Evolutionary conservation across 2,888 invertebrate species (phyloP).

Genomic region (Microplitis manilae): DNA sequence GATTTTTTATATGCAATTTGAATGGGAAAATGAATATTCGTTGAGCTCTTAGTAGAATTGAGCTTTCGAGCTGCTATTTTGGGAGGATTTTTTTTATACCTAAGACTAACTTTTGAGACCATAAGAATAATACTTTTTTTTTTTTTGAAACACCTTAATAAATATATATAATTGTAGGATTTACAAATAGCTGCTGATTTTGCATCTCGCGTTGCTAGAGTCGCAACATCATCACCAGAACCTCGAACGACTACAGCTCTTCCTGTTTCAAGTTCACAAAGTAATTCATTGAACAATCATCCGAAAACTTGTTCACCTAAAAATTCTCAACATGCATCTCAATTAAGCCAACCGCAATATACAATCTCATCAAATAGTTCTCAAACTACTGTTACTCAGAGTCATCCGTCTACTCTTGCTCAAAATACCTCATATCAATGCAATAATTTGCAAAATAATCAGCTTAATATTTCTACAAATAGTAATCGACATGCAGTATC

Average conservation of each 20-base stretch:
- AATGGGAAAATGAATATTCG: too few relatives aligned
- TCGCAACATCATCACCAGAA: not conserved
- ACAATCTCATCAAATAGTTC: not conserved
- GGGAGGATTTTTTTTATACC: too few relatives aligned
- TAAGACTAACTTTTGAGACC: too few relatives aligned
- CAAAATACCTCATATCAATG: not conserved
- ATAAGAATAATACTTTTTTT: too few relatives aligned
- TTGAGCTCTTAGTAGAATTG: too few relatives aligned
- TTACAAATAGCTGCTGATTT: not conserved
- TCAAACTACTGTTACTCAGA: not conserved
- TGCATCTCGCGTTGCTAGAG: not conserved
- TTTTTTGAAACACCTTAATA: too few relatives aligned
- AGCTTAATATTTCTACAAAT: not conserved
- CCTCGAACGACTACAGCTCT: not conserved
- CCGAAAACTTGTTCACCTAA: not conserved
- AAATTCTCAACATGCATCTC: not conserved
- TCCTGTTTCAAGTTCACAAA: not conserved
- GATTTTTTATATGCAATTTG: too few relatives aligned
- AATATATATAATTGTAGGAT: not conserved
- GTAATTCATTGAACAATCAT: not conserved
- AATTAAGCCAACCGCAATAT: not conserved
- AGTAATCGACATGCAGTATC: too few relatives aligned
- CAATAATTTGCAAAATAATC: not conserved
- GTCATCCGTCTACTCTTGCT: not conserved
- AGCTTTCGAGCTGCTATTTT: too few relatives aligned